Evolutionary conservation across 2,888 invertebrate species (phyloP).

Genomic region (Drosophila anceps): DNA sequence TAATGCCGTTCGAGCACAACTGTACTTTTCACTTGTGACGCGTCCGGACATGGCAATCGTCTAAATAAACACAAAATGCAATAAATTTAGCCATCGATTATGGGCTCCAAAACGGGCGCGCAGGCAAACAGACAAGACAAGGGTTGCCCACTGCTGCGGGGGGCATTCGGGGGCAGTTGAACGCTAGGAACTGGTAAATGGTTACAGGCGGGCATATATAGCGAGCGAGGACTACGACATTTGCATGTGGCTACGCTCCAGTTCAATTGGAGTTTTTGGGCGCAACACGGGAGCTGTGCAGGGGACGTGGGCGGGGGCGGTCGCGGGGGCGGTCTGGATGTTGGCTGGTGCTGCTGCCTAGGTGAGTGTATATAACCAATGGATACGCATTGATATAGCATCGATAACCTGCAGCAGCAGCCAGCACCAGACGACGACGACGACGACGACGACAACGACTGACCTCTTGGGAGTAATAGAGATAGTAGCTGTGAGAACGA

Average conservation of each 20-base stretch:
- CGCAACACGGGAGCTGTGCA: background rate
- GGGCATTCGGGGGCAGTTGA: background rate
- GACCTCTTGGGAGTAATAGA: constrained; percentile 58
- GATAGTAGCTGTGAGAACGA: constrained; percentile 11
- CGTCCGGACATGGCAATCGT: constrained; percentile 72
- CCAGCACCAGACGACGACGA: constrained; percentile 7
- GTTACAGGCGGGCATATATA: constrained; percentile 10
- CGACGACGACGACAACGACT: constrained; percentile 19
- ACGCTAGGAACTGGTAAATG: constrained; percentile 33
- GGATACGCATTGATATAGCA: constrained; percentile 77
- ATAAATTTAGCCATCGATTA: constrained; percentile 78
- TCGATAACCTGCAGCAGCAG: constrained; percentile 53
- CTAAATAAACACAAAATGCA: constrained; percentile 80
- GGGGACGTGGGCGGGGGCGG: background rate
- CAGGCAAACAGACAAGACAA: constrained; percentile 24
- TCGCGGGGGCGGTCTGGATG: background rate
- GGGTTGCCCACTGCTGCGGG: background rate
- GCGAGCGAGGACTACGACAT: constrained; percentile 32
- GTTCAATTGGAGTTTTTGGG: constrained; percentile 41
- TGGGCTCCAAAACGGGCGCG: constrained; percentile 55
- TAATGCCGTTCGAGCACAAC: constrained; percentile 56
- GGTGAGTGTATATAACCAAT: constrained; percentile 64
- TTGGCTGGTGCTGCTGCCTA: constrained; percentile 15
- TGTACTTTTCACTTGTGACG: constrained; percentile 71
- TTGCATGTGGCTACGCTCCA: constrained; percentile 47